Evolutionary conservation across 2,797 vertebrate species (phyloP).

Genomic region (Megaceryle alcyon): DNA sequence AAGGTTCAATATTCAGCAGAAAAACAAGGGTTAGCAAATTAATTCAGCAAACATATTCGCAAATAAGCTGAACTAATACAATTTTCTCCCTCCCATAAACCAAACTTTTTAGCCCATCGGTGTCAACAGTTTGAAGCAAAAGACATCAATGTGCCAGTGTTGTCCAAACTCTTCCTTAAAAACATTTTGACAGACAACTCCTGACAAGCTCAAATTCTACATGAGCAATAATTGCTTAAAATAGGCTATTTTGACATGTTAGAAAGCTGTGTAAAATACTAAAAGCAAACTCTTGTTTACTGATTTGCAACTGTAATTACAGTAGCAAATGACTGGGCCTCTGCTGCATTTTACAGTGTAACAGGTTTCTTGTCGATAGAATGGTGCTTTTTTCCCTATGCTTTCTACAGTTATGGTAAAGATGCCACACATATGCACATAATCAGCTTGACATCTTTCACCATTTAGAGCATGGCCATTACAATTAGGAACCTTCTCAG

Average conservation of each 20-base stretch:
- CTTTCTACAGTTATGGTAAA: neutral
- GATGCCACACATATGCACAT: neutral
- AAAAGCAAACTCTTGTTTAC: neutral
- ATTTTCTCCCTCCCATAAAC: slow-evolving; percentile 7
- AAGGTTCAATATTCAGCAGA: slow-evolving; percentile 9
- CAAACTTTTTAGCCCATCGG: slow-evolving; percentile 14
- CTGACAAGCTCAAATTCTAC: neutral
- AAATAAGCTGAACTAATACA: slow-evolving; percentile 31
- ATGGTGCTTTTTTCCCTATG: neutral
- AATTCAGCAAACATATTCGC: slow-evolving; percentile 31
- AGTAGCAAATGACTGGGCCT: neutral
- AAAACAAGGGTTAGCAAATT: slow-evolving; percentile 35
- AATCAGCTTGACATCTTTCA: neutral
- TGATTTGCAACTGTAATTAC: neutral
- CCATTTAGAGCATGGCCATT: neutral
- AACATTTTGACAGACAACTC: slow-evolving; percentile 46
- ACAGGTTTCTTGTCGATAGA: neutral
- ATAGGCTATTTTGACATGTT: neutral
- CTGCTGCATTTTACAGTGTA: neutral
- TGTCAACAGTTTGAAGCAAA: slow-evolving; percentile 13
- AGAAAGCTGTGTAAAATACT: neutral
- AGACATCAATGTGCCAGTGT: neutral
- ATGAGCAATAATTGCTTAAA: neutral
- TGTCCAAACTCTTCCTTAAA: slow-evolving; percentile 35
- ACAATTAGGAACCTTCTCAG: neutral